These are phyloP conservation scores for Trachymyrmex cornetzi DNA, from an alignment of 1,140 invertebrate genomes.

Conservation along the genomic window DNA sequence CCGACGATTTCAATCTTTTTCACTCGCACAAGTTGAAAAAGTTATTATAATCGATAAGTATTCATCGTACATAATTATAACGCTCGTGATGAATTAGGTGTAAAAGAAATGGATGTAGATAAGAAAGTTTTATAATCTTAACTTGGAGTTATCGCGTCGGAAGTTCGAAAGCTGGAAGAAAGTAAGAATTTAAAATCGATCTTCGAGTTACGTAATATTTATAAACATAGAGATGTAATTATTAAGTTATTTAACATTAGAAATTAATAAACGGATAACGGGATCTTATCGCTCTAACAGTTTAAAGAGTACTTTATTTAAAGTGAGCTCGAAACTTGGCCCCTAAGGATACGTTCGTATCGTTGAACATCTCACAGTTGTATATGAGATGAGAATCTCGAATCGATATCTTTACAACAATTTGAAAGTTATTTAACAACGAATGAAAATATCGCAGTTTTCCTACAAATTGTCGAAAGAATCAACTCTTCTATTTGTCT, in stretches of 20 bases:
- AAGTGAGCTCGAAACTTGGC: not conserved
- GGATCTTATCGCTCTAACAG: not conserved
- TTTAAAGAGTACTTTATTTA: not conserved
- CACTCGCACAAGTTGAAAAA: not conserved
- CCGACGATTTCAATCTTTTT: conserved; percentile 3
- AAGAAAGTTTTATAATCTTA: not conserved
- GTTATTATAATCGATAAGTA: not conserved
- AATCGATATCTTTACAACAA: not conserved
- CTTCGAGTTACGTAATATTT: not conserved
- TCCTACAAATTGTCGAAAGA: not conserved
- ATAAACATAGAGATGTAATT: not conserved
- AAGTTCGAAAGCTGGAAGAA: not conserved
- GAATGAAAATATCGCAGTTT: not conserved
- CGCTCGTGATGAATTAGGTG: not conserved
- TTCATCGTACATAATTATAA: conserved; percentile 4
- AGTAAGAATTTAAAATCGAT: not conserved
- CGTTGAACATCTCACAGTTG: not conserved
- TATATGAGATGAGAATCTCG: not conserved
- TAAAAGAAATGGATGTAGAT: not conserved
- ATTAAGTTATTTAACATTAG: not conserved
- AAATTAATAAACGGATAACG: conserved; percentile 4
- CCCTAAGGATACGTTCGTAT: not conserved
- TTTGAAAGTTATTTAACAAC: not conserved
- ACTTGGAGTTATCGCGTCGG: not conserved
- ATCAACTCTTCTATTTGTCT: conserved; percentile 12